phyloP scores from a whole-genome alignment of 1,140 invertebrate genomes.

The Leptopilina boulardi region DNA sequence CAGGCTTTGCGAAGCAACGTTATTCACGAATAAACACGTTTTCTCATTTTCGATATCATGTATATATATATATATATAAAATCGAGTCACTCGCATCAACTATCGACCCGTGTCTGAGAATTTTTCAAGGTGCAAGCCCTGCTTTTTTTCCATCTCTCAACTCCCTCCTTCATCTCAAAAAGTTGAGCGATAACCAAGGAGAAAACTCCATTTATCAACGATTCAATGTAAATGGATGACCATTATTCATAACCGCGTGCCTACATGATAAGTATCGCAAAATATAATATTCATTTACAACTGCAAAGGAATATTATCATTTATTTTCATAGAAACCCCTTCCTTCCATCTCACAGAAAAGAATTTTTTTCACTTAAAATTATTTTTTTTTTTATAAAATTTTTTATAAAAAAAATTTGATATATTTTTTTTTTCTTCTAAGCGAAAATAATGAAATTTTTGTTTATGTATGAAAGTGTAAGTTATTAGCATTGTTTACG shows the following conservation, averaged over 20 bases:
- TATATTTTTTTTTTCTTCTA: neutral
- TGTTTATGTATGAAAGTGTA: neutral
- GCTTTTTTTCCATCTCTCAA: neutral
- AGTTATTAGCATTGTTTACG: slow-evolving; percentile 6
- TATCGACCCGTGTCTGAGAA: slow-evolving; percentile 14
- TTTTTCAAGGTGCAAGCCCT: slow-evolving; percentile 39
- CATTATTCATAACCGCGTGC: slow-evolving; percentile 51
- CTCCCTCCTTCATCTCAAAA: neutral
- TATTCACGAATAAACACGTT: slow-evolving; percentile 35
- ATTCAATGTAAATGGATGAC: slow-evolving; percentile 50
- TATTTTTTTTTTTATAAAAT: neutral
- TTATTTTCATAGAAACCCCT: too few species aligned
- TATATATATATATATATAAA: neutral
- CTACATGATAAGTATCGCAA: slow-evolving; percentile 48
- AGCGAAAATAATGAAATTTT: too few species aligned
- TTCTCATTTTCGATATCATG: slow-evolving; percentile 37
- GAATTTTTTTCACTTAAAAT: too few species aligned
- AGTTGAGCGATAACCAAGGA: slow-evolving; percentile 40
- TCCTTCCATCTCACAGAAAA: too few species aligned
- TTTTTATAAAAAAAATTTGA: too few species aligned
- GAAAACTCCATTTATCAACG: slow-evolving; percentile 46
- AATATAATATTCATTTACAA: slow-evolving; percentile 21
- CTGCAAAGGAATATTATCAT: neutral
- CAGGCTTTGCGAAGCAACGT: slow-evolving; percentile 5
- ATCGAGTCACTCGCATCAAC: slow-evolving; percentile 22